Conservation (phyloP, 2,888 invertebrate genomes). For the Euclidia mi region DNA sequence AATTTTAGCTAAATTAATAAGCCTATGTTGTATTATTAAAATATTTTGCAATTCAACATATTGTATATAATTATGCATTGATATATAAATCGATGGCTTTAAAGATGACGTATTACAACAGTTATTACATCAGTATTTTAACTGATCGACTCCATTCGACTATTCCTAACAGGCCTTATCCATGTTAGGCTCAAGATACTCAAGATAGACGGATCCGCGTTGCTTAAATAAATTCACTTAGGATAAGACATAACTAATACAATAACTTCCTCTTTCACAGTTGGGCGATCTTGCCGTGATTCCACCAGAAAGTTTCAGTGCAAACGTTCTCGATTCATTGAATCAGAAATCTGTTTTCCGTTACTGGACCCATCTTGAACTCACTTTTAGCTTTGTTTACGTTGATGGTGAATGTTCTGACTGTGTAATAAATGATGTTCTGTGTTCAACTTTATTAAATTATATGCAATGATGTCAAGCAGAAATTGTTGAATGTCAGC, state of each 20-base stretch:
- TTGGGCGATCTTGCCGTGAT: conserved; percentile 74
- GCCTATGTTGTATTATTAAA: too few relatives aligned
- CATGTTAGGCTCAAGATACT: conserved; percentile 19
- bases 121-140: too few relatives aligned
- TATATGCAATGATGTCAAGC: conserved; percentile 30
- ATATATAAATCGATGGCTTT: too few relatives aligned
- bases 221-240: conserved; percentile 56
- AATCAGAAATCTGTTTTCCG: conserved; percentile 82
- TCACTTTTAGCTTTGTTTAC: conserved; percentile 49
- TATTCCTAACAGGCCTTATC: background rate
- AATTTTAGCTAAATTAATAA: too few relatives aligned
- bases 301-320: conserved; percentile 74
- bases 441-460: conserved; percentile 43
- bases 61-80: too few relatives aligned
- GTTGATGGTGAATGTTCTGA: conserved; percentile 40
- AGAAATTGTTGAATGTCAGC: conserved; percentile 27
- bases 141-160: background rate
- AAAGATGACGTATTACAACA: too few relatives aligned
- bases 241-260: conserved; percentile 68
- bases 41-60: too few relatives aligned
- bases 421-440: conserved; percentile 32
- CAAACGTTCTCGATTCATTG: conserved; percentile 79
- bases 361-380: conserved; percentile 65
- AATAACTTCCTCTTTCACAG: conserved; percentile 76
- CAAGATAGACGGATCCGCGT: conserved; percentile 11